Base-by-base conservation (phyloP, 2,888 invertebrate genomes). In the Seira musarum region DNA sequence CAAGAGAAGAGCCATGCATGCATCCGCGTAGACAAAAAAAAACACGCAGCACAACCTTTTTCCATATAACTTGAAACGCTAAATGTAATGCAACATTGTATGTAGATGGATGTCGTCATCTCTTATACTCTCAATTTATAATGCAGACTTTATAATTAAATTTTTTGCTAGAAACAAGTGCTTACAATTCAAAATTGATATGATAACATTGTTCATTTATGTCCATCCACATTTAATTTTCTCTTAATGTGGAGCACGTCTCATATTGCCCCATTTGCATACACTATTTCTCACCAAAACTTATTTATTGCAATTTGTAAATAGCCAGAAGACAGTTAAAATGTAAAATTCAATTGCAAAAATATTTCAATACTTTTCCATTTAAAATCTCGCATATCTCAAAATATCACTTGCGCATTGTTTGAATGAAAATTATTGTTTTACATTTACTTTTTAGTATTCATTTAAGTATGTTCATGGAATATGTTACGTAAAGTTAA, bases 231-330 rank as follows among this genome's bases (percentile, higher is more conserved):
- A n/a, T n/a, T n/a, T n/a, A n/a, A n/a, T n/a, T n/a, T n/a, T n/a
- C n/a, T n/a, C n/a, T n/a, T n/a, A n/a, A n/a, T n/a, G n/a, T n/a
- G n/a, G 40, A 40, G 40, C 40, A n/a, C 13, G 57, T 57, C 17
- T 57, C 57, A 57, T n/a, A 57, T 57, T 57, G 57, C 57, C 57
- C 57, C 57, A 57, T 57, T n/a, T 57, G 13, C 40, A 40, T 40
- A 40, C 40, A 13, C 13, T n/a, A n/a, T n/a, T n/a, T 40, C 13
- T 40, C 40, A 40, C 40, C 13, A 40, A 57, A n/a, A 57, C 17
- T 57, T 57, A n/a, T 57, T 8, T 57, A 57, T 57, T 57, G 17
- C 13, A 40, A 40, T 40, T 40, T 40, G 40, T 40, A 13, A 40
- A n/a, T n/a, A n/a, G n/a, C 40, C 40, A 8, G 40, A 40, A 40